phyloP scores from a whole-genome alignment of 2,113 vertebrate species.

The Megaptera novaeangliae region DNA sequence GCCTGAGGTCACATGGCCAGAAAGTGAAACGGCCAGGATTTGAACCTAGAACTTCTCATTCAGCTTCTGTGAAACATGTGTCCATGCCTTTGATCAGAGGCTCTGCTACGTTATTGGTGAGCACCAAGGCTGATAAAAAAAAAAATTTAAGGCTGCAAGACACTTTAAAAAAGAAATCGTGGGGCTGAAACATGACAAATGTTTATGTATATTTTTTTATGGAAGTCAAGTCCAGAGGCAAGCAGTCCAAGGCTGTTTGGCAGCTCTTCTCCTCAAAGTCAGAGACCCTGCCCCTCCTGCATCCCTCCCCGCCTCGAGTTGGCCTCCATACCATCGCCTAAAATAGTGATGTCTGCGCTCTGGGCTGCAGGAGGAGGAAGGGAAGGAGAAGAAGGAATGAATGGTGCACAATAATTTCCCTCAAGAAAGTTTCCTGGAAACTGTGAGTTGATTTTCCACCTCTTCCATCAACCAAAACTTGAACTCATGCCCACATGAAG shows the following conservation, averaged over 20 bases:
- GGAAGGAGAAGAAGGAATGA: not conserved
- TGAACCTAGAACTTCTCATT: not conserved
- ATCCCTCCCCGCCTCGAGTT: accelerated
- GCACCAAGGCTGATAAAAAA: not conserved
- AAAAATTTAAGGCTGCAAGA: not conserved
- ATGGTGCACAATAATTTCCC: not conserved
- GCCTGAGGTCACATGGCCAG: not conserved
- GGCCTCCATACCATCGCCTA: not conserved
- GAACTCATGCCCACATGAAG: not conserved
- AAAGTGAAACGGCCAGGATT: not conserved
- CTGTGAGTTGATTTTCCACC: not conserved
- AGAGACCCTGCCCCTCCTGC: not conserved
- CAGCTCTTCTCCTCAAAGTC: not conserved
- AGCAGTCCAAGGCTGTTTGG: too few species aligned
- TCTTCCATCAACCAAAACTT: not conserved
- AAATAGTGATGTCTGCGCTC: not conserved
- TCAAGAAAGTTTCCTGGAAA: not conserved
- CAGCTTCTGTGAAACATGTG: accelerated
- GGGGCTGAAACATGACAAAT: not conserved
- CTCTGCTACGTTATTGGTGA: accelerated
- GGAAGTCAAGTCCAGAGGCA: not conserved
- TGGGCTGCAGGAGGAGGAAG: too few species aligned
- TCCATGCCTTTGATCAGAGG: not conserved
- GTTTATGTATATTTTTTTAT: not conserved
- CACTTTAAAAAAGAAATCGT: not conserved